Conservation (phyloP, 1,140 invertebrate genomes). For the Oryctes rhinoceros region DNA sequence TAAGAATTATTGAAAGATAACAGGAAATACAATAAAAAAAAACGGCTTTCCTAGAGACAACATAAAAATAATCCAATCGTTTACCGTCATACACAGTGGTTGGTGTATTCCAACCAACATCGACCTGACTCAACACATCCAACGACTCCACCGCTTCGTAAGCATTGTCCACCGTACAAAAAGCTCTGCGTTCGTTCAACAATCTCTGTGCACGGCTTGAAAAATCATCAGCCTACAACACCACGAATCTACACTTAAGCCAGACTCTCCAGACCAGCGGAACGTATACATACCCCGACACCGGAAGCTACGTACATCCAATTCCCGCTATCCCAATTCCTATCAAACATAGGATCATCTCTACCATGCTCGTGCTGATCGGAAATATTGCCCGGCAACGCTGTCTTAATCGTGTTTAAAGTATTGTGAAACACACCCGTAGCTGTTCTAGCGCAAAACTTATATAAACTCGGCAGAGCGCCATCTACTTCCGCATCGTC, state of each 20-base stretch:
- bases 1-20: too few relatives aligned
- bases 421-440: conserved; percentile 59
- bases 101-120: conserved; percentile 40
- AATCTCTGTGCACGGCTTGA: conserved; percentile 53
- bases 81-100: conserved; percentile 41
- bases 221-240: conserved; percentile 45
- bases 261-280: neutral
- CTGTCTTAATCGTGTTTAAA: conserved; percentile 59
- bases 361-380: conserved; percentile 45
- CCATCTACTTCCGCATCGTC: conserved; percentile 52
- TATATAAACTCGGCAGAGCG: conserved; percentile 58
- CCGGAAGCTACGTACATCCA: conserved; percentile 46
- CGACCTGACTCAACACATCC: conserved; percentile 47
- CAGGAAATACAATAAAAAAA: too few relatives aligned
- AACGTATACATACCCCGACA: neutral
- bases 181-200: conserved; percentile 56
- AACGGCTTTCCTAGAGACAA: neutral
- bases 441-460: conserved; percentile 58
- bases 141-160: conserved; percentile 59
- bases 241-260: neutral
- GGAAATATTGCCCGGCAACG: conserved; percentile 53
- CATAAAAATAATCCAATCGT: neutral
- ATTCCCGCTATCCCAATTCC: conserved; percentile 43
- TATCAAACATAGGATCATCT: conserved; percentile 26
- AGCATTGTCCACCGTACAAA: conserved; percentile 57